Evolutionary conservation across 2,113 vertebrate species (phyloP), one percentile per base, ranked within the genome.

Genomic region (Amphiprion ocellaris): DNA sequence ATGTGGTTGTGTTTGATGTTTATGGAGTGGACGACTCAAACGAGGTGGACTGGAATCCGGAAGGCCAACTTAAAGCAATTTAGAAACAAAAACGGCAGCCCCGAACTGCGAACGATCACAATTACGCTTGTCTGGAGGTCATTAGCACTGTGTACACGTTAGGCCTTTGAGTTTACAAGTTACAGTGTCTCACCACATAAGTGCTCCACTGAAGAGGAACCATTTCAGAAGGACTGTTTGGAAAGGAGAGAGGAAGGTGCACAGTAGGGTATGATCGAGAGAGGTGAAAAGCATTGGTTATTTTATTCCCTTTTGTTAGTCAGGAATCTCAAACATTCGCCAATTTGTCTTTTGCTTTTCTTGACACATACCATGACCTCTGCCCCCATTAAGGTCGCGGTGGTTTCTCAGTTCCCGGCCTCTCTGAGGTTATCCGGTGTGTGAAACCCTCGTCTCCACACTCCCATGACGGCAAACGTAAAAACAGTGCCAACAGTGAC

Each of bases 121-220:
- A 85, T 87, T 92, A 89, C 76, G 80, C 69, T 77, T 75, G 83
- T 86, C 87, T 90, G 86, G 83, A 82, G 90, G 87, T 88, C 80
- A 80, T 88, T 90, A 90, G 85, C 78, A 77, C 47, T 60, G 72
- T 66, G 70, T 88, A 77, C 78, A 90, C 65, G 83, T 86, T 62
- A 61, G 50, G 68, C 53, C 62, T 85, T 28, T 70, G 71, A 82
- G 65, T 90, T 91, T 87, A 88, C 83, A 58, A 87, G 79, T 78
- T 63, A 73, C 65, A 64, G 37, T 56, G 84, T 83, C 79, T 87
- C 71, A 81, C 75, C 70, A 66, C 74, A 85, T 69, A 92, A 85
- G 71, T 72, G 74, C 55, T 73, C 63, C 28, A 79, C 37, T 72
- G 87, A 81, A 74, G 74, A 74, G 61, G 59, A 85, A 84, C 62